Percentiles rank a stretch among this genome's conserved stretches.
phyloP scores from a whole-genome alignment of 2,888 invertebrate genomes.

The Sussaba pulchella region DNA sequence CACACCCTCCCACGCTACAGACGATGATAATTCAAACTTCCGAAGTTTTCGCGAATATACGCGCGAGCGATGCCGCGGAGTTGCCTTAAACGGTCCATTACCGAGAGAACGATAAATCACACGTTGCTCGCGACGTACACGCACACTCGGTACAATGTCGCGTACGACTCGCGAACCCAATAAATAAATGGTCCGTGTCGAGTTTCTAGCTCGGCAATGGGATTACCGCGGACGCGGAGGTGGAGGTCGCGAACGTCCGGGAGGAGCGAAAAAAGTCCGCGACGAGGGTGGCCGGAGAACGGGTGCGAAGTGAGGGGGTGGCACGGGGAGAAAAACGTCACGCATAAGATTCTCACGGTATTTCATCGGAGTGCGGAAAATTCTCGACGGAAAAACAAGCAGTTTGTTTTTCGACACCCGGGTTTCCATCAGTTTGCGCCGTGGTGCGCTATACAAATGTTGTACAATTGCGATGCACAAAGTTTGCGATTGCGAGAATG shows the following conservation, averaged over 20 bases:
- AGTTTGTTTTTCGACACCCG: slow-evolving; percentile 2
- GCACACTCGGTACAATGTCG: slow-evolving; percentile 5
- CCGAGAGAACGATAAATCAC: slow-evolving; percentile 60
- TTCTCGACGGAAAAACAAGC: slow-evolving; percentile 11
- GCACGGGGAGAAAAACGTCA: neutral
- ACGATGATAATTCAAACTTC: slow-evolving; percentile 64
- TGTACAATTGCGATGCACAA: slow-evolving; percentile 60
- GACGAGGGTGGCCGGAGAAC: neutral
- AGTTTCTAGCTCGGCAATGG: neutral
- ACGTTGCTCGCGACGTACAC: slow-evolving; percentile 1
- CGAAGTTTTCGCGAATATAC: slow-evolving; percentile 56
- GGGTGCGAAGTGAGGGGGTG: neutral
- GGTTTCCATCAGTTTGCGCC: slow-evolving; percentile 21
- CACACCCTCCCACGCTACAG: slow-evolving; percentile 32
- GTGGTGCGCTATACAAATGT: slow-evolving; percentile 17
- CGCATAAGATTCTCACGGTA: slow-evolving; percentile 17
- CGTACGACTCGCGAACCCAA: slow-evolving; percentile 19
- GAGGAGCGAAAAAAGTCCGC: neutral
- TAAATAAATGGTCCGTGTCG: slow-evolving; percentile 39
- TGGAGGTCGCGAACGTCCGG: neutral
- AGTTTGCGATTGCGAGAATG: slow-evolving; percentile 64
- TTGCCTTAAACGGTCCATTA: slow-evolving; percentile 63
- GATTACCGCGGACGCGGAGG: neutral
- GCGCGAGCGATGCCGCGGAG: slow-evolving; percentile 27
- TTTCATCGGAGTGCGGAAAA: slow-evolving; percentile 7